phyloP scores from a whole-genome alignment of 2,113 vertebrate species.

The Antennarius striatus region DNA sequence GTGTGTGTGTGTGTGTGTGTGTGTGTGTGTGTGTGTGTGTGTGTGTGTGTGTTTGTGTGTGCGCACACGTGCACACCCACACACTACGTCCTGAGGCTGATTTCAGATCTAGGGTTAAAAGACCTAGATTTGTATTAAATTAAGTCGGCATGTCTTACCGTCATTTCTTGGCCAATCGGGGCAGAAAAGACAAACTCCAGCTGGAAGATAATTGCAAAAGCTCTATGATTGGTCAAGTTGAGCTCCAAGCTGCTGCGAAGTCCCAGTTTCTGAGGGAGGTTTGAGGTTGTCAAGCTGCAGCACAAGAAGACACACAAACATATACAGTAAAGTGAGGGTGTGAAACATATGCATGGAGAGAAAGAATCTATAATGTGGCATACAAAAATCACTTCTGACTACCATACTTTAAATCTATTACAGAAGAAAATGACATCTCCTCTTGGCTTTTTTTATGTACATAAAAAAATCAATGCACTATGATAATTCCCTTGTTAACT shows the following conservation, averaged over 20 bases:
- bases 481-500: constrained; percentile 40
- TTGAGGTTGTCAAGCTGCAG: constrained; percentile 47
- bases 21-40: no score
- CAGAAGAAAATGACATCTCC: not conserved
- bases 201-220: constrained; percentile 85
- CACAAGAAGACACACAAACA: constrained; percentile 40
- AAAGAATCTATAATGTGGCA: not conserved
- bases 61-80: no score
- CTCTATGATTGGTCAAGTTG: constrained; percentile 82
- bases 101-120: not conserved
- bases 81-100: not conserved
- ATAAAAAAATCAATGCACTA: constrained; percentile 37
- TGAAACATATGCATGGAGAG: not conserved
- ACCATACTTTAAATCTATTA: not conserved
- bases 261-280: constrained; percentile 71
- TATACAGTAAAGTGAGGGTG: constrained; percentile 7
- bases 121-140: not conserved
- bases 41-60: no score
- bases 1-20: not conserved
- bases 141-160: constrained; percentile 74
- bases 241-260: constrained; percentile 89
- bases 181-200: constrained; percentile 89
- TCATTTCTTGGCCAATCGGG: constrained; percentile 64
- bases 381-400: not conserved
- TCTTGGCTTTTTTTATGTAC: constrained; percentile 7